phyloP scores from a whole-genome alignment of 23 tunicate genomes.

The Botrylloides violaceus region DNA sequence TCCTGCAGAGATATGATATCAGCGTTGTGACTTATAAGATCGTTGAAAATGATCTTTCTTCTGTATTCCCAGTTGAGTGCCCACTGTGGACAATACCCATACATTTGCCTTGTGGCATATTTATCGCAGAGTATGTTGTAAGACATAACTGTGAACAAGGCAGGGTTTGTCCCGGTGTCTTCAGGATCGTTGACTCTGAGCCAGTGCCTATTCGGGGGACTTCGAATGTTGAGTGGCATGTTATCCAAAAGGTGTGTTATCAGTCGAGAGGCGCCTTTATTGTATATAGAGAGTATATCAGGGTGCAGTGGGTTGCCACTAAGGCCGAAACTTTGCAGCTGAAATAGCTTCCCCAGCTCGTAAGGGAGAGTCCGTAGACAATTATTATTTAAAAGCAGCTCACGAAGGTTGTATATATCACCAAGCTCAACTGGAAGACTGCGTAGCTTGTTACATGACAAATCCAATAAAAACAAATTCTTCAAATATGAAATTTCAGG shows the following conservation, averaged over 20 bases:
- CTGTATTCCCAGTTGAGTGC: conserved; percentile 97
- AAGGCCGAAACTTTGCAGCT: conserved; percentile 80
- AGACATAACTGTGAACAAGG: conserved; percentile 88
- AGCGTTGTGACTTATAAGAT: conserved; percentile 72
- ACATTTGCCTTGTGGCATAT: conserved; percentile 96
- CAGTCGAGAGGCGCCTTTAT: conserved; percentile 58
- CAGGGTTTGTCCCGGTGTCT: conserved; percentile 42
- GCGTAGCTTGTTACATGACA: conserved; percentile 85
- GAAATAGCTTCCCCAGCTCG: conserved; percentile 94
- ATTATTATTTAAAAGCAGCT: conserved; percentile 89
- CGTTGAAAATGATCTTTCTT: conserved; percentile 64
- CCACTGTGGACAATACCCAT: conserved; percentile 99
- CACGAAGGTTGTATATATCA: conserved; percentile 79
- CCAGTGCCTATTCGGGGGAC: conserved; percentile 94
- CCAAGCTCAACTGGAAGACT: conserved; percentile 96
- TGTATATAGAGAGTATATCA: conserved; percentile 63
- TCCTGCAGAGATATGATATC: conserved; percentile 95
- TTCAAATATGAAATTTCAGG: conserved; percentile 65
- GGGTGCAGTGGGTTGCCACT: conserved; percentile 86
- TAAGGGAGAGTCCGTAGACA: conserved; percentile 79
- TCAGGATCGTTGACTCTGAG: conserved; percentile 54
- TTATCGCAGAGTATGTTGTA: conserved; percentile 98
- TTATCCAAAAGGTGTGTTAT: conserved; percentile 84
- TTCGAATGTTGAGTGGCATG: conserved; percentile 60
- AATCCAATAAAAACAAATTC: conserved; percentile 65